phyloP scores from a whole-genome alignment of 2,113 vertebrate genomes.

The Zosterops lateralis region DNA sequence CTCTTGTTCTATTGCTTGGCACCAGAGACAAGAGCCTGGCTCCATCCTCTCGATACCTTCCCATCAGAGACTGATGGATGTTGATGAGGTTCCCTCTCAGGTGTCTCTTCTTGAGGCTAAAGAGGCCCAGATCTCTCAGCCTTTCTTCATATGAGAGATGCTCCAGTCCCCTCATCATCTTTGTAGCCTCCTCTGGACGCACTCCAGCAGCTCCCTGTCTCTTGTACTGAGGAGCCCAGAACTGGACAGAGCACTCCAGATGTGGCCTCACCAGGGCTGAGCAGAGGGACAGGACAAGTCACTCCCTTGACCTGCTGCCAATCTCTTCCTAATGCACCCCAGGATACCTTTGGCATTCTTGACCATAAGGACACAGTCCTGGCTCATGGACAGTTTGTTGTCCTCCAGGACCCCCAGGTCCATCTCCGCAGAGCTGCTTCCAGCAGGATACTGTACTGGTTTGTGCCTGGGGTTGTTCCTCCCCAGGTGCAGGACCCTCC shows the following conservation, averaged over 20 bases:
- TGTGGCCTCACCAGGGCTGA: not conserved
- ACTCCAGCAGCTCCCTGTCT: not conserved
- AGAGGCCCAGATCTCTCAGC: not conserved
- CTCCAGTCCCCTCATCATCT: not conserved
- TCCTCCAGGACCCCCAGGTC: not conserved
- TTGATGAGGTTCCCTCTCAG: not conserved
- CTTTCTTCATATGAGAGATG: not conserved
- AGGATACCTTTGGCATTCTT: not conserved
- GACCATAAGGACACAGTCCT: not conserved
- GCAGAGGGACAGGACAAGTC: not conserved
- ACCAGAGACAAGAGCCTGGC: not conserved
- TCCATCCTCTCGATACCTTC: not conserved
- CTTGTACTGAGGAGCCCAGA: not conserved
- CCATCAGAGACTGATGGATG: not conserved
- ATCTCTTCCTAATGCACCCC: not conserved
- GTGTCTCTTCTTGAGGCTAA: fast-evolving
- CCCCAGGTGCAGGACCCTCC: too few relatives aligned
- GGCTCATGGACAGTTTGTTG: not conserved
- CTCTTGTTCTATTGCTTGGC: not conserved
- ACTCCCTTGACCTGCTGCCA: not conserved
- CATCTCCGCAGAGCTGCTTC: too few relatives aligned
- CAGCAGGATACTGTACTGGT: too few relatives aligned
- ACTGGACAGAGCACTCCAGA: not conserved
- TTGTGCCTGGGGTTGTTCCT: too few relatives aligned
- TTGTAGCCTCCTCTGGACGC: not conserved